Evolutionary conservation across 2,888 invertebrate species (phyloP), one percentile per base, ranked within the genome.

Genomic region (Cheilosia urbana): DNA sequence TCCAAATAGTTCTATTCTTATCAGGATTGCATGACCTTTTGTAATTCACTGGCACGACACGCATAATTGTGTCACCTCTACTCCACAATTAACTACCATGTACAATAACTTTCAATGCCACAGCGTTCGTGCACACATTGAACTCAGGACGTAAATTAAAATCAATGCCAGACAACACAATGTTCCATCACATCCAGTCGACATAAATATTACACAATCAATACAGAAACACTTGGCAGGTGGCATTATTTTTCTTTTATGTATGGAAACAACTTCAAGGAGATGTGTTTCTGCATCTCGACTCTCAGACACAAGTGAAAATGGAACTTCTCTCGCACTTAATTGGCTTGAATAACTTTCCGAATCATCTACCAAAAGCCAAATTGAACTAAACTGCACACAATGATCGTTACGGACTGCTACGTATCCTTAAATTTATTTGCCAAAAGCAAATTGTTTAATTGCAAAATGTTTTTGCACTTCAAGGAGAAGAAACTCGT

Each of bases 401-500:
- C 34, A 30, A 63, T 15, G 49, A 63, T 45, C 45, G 55, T 24
- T 27, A 42, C 65, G 37, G 24, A 27, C 30, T 63, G 63, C 69
- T 55, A 11, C 37, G 63, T 73, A 69, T 68, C 68, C 47, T 37
- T 37, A 37, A 37, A 37, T 37, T 37, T 53, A 73, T 62, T 79
- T 65, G 65, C 69, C 75, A 45, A 79, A 65, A 84, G 65, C 73
- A 84, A 84, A 79, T 75, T 75, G 66, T 69, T 79, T 84, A 84
- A 84, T 84, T 84, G 58, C 72, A 79, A 83, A 73, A 75, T 69
- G 68, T 57, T 79, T 69, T 69, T 69, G 49, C 68, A 57, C 34
- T 34, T 63, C 40, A 45, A 49, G 34, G 15, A 60, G 30, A 24
- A 47, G 34, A 21, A 68, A 17, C 37, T 47, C 42, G 45, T 49